phyloP scores from a whole-genome alignment of 2,113 vertebrate genomes.

The Catharus bicknelli region DNA sequence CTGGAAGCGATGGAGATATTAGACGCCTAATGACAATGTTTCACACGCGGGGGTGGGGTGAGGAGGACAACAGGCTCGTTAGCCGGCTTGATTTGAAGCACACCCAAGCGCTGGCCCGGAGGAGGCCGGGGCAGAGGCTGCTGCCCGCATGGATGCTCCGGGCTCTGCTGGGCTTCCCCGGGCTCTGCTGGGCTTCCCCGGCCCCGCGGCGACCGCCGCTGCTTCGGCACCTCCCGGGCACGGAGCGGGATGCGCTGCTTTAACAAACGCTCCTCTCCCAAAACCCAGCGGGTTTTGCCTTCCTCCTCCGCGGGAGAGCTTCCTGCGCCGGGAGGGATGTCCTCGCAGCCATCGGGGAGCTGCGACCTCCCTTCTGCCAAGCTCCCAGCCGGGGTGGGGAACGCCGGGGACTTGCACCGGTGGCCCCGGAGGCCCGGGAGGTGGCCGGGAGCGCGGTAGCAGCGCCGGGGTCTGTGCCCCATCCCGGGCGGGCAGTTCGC shows the following conservation, averaged over 20 bases:
- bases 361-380: neutral
- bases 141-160: slow-evolving; percentile 16
- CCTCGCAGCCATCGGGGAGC: too few relatives aligned
- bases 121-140: slow-evolving; percentile 37
- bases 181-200: neutral
- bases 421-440: neutral
- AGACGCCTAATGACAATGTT: slow-evolving; percentile 65
- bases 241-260: neutral
- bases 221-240: slow-evolving; percentile 1
- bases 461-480: neutral
- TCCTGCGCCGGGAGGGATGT: neutral
- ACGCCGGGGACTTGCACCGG: neutral
- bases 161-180: neutral
- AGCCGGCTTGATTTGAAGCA: slow-evolving; percentile 37
- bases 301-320: neutral
- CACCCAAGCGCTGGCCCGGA: slow-evolving; percentile 11
- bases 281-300: neutral
- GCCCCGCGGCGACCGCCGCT: neutral
- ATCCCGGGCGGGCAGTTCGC: neutral
- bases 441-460: neutral
- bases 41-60: slow-evolving; percentile 63
- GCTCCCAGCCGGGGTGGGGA: neutral
- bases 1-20: slow-evolving; percentile 56
- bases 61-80: slow-evolving; percentile 53
- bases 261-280: neutral